Evolutionary conservation across 2,888 invertebrate genomes (phyloP), one percentile per base, ranked within the genome.

Genomic region (Glaucopsyche alexis): DNA sequence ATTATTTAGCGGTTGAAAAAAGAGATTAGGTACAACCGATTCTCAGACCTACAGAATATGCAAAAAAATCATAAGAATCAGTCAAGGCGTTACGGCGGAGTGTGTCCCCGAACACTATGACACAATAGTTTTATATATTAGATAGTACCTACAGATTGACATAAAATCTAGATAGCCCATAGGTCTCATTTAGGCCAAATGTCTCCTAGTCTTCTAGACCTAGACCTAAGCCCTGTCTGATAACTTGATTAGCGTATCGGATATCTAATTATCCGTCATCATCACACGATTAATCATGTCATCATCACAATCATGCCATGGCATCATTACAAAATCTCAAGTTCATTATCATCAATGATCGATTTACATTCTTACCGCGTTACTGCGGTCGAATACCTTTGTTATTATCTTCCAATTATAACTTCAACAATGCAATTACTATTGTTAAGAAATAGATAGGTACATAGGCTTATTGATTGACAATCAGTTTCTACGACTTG

Each of bases 271-370:
- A 29, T 1, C 13, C 5, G 7, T 38, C 60, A 13, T 16, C 50
- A 13, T 13, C 4, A 47, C 47, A 47, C 50, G 29, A 60, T 60
- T 38, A 60, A 60, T 60, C 60, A 60, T 60, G 14, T 60, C 60
- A 29, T 29, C 60, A 13, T 29, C 11, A 11, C 38, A 38, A 42
- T 55, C 55, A 60, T 38, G 29, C 14, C 60, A 60, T 60, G 60
- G 29, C 60, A 60, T 60, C 29, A 47, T 38, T 13, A 7, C 60
- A 38, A 60, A 13, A 14, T 60, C 60, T 60, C 60, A 60, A 60
- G 60, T 60, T 60, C 60, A 60, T 60, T 60, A 60, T 60, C 60
- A 60, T 60, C 29, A 60, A 47, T 47, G 60, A 60, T 60, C 60
- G 60, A 60, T 38, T 60, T 6, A 29, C 29, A n/a, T 38, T 38